phyloP scores from a whole-genome alignment of 2,888 invertebrate species.

The Tuta absoluta region DNA sequence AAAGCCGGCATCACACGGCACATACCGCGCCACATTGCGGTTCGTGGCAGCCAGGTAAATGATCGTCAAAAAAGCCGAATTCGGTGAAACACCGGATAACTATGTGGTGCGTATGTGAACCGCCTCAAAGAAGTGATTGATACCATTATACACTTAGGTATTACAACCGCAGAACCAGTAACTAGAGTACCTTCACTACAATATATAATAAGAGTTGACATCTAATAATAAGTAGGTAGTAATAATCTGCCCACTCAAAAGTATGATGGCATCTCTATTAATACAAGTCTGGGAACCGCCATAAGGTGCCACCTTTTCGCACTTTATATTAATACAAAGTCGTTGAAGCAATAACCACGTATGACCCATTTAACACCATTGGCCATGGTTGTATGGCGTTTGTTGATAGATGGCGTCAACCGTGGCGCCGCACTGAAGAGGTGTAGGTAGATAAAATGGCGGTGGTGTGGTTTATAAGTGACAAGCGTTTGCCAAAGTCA shows the following conservation, averaged over 20 bases:
- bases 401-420: constrained; percentile 63
- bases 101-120: too few species aligned
- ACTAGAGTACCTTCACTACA: too few species aligned
- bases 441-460: constrained; percentile 40
- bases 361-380: constrained; percentile 56
- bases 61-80: too few species aligned
- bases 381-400: constrained; percentile 44
- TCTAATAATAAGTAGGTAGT: too few species aligned
- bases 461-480: neutral
- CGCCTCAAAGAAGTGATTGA: too few species aligned
- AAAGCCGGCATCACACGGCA: too few species aligned
- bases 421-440: constrained; percentile 52
- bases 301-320: constrained; percentile 33
- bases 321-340: constrained; percentile 18
- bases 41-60: too few species aligned
- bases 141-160: too few species aligned
- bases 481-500: neutral
- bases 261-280: constrained; percentile 26
- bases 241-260: neutral
- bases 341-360: constrained; percentile 39
- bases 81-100: too few species aligned
- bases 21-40: too few species aligned
- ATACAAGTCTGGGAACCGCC: constrained; percentile 25
- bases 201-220: too few species aligned
- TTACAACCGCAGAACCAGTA: too few species aligned